Base-by-base conservation (phyloP, 2,888 invertebrate species). In the Amaurobius ferox region DNA sequence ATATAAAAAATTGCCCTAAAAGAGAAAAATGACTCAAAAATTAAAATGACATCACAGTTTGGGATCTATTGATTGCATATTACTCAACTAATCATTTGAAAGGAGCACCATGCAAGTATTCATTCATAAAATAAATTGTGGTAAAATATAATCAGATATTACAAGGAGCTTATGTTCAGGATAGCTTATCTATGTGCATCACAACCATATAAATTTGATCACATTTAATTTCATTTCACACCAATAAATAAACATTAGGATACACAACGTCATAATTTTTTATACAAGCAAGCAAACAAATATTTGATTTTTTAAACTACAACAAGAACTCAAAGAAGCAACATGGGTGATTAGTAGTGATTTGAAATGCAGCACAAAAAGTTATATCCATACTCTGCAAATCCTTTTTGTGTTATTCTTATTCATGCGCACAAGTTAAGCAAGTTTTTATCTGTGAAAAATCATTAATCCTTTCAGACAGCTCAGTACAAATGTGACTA, bases 351-450 rank as follows among this genome's bases (percentile, higher is more conserved):
- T 44, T 44, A 13, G 11, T 13, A 16, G 44, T 44, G 2, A 35
- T 35, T 9, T 35, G 2, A 44, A 44, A 44, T 11, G 44, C 44
- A 44, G 2, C 9, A 16, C 6, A 16, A 44, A 44, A 44, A 2
- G 16, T 2, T 16, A 16, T 16, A 44, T 16, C 44, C 44, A 44
- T 44, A 11, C 16, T 44, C 16, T 44, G 44, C 44, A 44, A 44
- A 44, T 44, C 44, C 44, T 44, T 44, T 44, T 44, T 44, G 44
- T 44, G n/a, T n/a, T n/a, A n/a, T n/a, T n/a, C n/a, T n/a, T n/a
- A n/a, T n/a, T n/a, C n/a, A n/a, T n/a, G n/a, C n/a, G n/a, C n/a
- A n/a, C n/a, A n/a, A n/a, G n/a, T n/a, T n/a, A n/a, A n/a, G n/a
- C n/a, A n/a, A n/a, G n/a, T n/a, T n/a, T n/a, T n/a, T n/a, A n/a